Evolutionary conservation across 2,113 vertebrate species (phyloP).

Genomic region (Petroica traversi): DNA sequence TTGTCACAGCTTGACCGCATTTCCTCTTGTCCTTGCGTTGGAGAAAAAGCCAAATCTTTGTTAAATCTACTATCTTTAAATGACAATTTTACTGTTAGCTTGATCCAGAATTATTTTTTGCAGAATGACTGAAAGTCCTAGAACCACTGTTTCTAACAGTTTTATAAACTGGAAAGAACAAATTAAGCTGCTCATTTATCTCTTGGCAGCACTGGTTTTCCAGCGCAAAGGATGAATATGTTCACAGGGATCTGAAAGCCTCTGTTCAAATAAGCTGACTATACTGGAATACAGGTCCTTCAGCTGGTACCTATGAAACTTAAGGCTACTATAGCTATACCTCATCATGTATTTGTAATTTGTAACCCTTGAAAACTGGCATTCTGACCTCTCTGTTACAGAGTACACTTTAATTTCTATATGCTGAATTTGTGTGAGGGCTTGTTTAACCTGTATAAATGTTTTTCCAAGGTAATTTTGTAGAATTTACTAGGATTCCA

Average conservation of each 20-base stretch:
- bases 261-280: neutral
- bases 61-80: neutral
- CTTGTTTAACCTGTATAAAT: neutral
- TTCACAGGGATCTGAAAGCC: neutral
- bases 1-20: too few species aligned
- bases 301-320: neutral
- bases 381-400: neutral
- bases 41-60: neutral
- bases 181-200: neutral
- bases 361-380: neutral
- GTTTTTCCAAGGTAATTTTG: neutral
- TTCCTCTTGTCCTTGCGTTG: neutral
- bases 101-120: neutral
- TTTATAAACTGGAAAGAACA: neutral
- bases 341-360: neutral
- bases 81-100: neutral
- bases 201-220: neutral
- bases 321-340: neutral
- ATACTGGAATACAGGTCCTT: neutral
- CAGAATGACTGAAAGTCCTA: neutral
- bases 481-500: neutral
- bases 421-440: neutral
- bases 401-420: neutral
- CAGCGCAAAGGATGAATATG: neutral
- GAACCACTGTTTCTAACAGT: neutral